A percentile compares a stretch with the other conserved stretches of the same genome.
Evolutionary conservation across 2,888 invertebrate genomes (phyloP).

Genomic region (Lithophane semibrunnea): DNA sequence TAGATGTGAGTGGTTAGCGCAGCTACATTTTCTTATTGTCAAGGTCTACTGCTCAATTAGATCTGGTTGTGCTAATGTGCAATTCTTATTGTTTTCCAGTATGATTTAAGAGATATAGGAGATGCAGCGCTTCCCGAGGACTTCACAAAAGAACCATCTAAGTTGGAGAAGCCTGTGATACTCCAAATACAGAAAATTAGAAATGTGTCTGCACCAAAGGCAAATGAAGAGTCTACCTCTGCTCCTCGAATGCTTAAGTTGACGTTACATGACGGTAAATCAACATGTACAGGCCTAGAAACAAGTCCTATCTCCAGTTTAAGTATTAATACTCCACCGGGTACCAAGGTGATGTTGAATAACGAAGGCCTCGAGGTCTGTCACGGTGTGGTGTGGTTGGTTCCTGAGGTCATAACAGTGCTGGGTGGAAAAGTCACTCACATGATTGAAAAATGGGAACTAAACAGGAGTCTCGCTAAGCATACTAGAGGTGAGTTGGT

Average conservation of each 20-base stretch:
- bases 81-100: constrained; percentile 84
- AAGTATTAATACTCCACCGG: constrained; percentile 96
- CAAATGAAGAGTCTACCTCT: constrained; percentile 95
- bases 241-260: constrained; percentile 96
- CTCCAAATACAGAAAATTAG: constrained; percentile 97
- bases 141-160: constrained; percentile 90
- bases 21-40: constrained; percentile 44
- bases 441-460: constrained; percentile 97
- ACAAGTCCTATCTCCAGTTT: constrained; percentile 92
- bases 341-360: constrained; percentile 93
- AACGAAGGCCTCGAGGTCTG: constrained; percentile 89
- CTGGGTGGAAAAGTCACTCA: constrained; percentile 96
- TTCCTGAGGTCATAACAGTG: constrained; percentile 92
- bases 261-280: constrained; percentile 96
- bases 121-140: constrained; percentile 93
- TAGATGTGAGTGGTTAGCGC: constrained; percentile 91
- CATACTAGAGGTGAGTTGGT: constrained; percentile 89
- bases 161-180: constrained; percentile 91
- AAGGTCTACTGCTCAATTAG: constrained; percentile 58
- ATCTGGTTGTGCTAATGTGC: constrained; percentile 56
- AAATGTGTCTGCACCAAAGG: constrained; percentile 97
- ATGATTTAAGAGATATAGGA: constrained; percentile 95
- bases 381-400: constrained; percentile 94
- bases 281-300: constrained; percentile 94
- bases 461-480: constrained; percentile 92